Evolutionary conservation across 2,797 vertebrate species (phyloP).

Genomic region (Typhlichthys subterraneus): DNA sequence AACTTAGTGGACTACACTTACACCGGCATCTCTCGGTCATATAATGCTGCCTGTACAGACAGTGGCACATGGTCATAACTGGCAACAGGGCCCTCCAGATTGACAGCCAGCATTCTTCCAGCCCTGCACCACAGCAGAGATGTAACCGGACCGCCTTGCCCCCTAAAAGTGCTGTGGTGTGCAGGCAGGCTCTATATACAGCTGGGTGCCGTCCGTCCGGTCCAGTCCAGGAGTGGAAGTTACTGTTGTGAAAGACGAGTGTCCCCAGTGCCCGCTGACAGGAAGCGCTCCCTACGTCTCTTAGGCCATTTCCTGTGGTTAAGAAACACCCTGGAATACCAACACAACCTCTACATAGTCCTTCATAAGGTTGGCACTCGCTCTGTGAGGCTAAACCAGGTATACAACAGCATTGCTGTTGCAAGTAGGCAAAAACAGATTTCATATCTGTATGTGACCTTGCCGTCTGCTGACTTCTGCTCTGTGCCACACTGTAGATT

Average conservation of each 20-base stretch:
- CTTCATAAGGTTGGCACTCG: slow-evolving; percentile 41
- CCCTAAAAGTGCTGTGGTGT: slow-evolving; percentile 61
- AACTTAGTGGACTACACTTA: slow-evolving; percentile 8
- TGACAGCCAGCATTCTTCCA: slow-evolving; percentile 5
- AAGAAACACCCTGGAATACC: slow-evolving; percentile 62
- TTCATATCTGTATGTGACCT: no score
- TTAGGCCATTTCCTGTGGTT: slow-evolving; percentile 61
- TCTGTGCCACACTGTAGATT: no score
- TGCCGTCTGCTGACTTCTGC: no score
- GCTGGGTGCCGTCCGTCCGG: not conserved
- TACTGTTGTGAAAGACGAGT: slow-evolving; percentile 57
- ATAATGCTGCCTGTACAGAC: slow-evolving; percentile 28
- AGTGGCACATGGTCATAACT: slow-evolving; percentile 17
- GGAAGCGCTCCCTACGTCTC: slow-evolving; percentile 71
- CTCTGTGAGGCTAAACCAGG: no score
- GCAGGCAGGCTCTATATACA: slow-evolving; percentile 35
- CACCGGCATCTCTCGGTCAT: slow-evolving; percentile 25
- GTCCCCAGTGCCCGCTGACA: slow-evolving; percentile 44
- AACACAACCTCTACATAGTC: slow-evolving; percentile 43
- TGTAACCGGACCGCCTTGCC: slow-evolving; percentile 54
- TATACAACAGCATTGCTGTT: no score
- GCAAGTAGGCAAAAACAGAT: no score
- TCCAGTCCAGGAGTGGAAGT: slow-evolving; percentile 25
- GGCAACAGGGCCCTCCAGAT: slow-evolving; percentile 12
- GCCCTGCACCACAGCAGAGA: slow-evolving; percentile 5